These are phyloP conservation scores for Syncerus caffer DNA, from an alignment of 2,797 vertebrate species.

Conservation along the genomic window DNA sequence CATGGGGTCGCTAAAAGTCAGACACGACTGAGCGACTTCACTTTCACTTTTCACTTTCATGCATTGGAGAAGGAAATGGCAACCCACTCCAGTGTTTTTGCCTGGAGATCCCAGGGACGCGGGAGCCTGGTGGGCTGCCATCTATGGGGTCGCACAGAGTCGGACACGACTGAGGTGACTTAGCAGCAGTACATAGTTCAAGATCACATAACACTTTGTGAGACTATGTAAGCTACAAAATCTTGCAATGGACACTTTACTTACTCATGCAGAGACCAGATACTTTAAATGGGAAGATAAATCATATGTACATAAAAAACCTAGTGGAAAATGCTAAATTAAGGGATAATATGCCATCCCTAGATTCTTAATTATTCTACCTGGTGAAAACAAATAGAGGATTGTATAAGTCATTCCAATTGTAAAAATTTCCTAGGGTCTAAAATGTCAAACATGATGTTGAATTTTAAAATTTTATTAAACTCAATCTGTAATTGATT, in stretches of 20 bases:
- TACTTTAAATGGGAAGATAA: neutral
- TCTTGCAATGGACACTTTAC: neutral
- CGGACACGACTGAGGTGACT: rapidly evolving
- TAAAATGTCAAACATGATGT: neutral
- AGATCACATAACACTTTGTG: neutral
- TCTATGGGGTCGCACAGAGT: too few species aligned
- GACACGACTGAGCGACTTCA: too few species aligned
- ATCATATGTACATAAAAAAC: neutral
- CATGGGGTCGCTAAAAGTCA: too few species aligned
- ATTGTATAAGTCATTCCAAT: neutral
- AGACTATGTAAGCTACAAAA: neutral
- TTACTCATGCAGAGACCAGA: neutral
- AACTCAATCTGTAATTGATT: neutral
- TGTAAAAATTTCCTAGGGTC: neutral
- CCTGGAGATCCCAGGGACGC: too few species aligned
- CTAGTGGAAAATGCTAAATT: neutral
- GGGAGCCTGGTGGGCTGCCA: too few species aligned
- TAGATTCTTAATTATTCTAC: neutral
- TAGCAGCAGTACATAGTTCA: neutral
- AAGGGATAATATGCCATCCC: rapidly evolving
- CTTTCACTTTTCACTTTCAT: too few species aligned
- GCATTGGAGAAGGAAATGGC: too few species aligned
- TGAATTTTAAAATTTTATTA: conserved; percentile 6
- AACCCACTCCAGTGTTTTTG: too few species aligned
- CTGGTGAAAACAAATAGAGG: neutral